Percentiles rank a stretch among this genome's conserved stretches.
Conservation (phyloP, 2,113 vertebrate species). For the Colius striatus region DNA sequence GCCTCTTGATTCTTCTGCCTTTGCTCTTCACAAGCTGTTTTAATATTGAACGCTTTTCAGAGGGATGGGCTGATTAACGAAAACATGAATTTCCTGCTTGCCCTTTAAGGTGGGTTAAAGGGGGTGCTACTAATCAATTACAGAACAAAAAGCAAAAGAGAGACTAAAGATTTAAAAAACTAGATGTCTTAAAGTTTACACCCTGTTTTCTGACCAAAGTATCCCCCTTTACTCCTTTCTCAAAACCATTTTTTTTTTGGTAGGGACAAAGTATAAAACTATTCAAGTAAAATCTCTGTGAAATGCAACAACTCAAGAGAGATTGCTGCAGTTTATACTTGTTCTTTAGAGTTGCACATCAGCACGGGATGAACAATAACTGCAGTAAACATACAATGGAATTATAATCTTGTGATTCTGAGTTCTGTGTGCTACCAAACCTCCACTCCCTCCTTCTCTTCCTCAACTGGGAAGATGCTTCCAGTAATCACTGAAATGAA, state of each 20-base stretch:
- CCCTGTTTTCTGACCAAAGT: background rate
- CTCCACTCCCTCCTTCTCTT: background rate
- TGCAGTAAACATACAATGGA: background rate
- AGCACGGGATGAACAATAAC: background rate
- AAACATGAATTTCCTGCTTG: constrained; percentile 80
- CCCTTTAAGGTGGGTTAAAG: constrained; percentile 80
- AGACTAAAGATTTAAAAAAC: constrained; percentile 26
- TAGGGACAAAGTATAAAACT: background rate
- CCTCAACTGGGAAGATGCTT: background rate
- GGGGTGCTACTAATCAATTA: constrained; percentile 77
- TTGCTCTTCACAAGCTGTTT: constrained; percentile 77
- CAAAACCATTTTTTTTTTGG: background rate
- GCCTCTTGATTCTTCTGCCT: constrained; percentile 76
- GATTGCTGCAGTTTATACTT: background rate
- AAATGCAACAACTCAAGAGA: background rate
- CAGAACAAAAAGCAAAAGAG: constrained; percentile 60
- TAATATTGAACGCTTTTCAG: constrained; percentile 78
- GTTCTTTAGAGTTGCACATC: background rate
- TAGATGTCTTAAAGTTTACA: constrained; percentile 1
- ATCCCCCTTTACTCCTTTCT: background rate
- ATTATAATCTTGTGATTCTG: constrained; percentile 3
- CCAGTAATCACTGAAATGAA: background rate
- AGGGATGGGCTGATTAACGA: constrained; percentile 76
- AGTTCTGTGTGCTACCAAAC: background rate
- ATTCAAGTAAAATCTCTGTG: background rate